Percentiles rank a stretch among this genome's conserved stretches.
Conservation (phyloP, 2,888 invertebrate species). For the Mellilla xanthometata region DNA sequence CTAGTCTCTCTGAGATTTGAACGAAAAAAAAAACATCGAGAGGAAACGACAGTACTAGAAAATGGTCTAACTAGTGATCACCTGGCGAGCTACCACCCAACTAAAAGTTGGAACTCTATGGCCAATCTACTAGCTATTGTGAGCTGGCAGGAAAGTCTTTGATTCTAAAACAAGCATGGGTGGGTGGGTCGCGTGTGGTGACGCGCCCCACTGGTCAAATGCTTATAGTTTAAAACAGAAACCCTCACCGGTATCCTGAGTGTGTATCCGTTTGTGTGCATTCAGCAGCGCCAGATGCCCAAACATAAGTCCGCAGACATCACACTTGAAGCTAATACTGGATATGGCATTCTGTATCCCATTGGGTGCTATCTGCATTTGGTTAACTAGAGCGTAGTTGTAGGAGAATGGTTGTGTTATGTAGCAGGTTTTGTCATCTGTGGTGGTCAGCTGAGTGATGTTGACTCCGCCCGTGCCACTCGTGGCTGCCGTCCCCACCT, state of each 20-base stretch:
- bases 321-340: slow-evolving; percentile 94
- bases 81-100: too few species aligned
- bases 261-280: slow-evolving; percentile 92
- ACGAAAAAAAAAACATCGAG: too few species aligned
- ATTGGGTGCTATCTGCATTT: slow-evolving; percentile 90
- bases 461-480: slow-evolving; percentile 82
- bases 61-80: too few species aligned
- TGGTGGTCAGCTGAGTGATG: slow-evolving; percentile 85
- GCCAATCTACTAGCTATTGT: too few species aligned
- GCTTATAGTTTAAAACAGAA: too few species aligned
- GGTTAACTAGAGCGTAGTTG: slow-evolving; percentile 93
- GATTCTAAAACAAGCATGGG: too few species aligned
- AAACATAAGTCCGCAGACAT: slow-evolving; percentile 93
- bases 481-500: slow-evolving; percentile 75
- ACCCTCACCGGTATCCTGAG: slow-evolving; percentile 82
- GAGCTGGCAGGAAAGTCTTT: too few species aligned
- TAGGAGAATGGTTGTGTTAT: slow-evolving; percentile 89
- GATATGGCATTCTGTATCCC: slow-evolving; percentile 88
- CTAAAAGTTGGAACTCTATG: too few species aligned
- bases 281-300: slow-evolving; percentile 91
- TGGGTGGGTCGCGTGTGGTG: too few species aligned
- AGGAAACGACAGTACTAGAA: too few species aligned
- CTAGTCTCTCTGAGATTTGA: too few species aligned
- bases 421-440: slow-evolving; percentile 87
- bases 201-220: too few species aligned